These are phyloP conservation scores for Rhyacophila evoluta DNA, from an alignment of 2,888 invertebrate species.

Conservation along the genomic window DNA sequence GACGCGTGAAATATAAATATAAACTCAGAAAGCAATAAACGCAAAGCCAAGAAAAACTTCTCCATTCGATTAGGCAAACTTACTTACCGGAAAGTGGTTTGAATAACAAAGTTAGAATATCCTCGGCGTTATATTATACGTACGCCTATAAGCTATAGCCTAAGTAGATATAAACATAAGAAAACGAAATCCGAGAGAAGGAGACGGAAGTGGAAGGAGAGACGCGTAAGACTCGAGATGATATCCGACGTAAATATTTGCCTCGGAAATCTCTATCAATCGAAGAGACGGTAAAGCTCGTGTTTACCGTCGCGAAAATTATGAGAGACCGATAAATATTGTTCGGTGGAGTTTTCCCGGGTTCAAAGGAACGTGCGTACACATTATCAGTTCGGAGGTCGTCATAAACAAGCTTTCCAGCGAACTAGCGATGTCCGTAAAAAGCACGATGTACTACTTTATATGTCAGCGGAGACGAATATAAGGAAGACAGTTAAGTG, in stretches of 20 bases:
- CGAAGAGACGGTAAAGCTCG: background rate
- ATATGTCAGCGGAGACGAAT: too few relatives aligned
- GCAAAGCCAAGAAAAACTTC: background rate
- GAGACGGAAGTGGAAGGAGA: background rate
- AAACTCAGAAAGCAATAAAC: constrained; percentile 1
- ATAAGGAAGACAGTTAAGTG: too few relatives aligned
- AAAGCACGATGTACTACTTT: too few relatives aligned
- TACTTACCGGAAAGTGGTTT: constrained; percentile 19
- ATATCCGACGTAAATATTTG: constrained; percentile 22
- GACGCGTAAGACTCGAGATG: background rate
- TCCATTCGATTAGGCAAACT: background rate
- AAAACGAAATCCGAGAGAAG: background rate
- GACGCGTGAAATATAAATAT: background rate
- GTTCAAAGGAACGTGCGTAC: background rate
- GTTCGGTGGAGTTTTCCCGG: background rate
- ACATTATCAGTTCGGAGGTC: background rate
- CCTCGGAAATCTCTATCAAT: constrained; percentile 14
- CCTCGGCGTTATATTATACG: background rate
- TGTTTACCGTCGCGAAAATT: constrained; percentile 9
- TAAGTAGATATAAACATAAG: background rate
- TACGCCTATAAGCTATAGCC: background rate
- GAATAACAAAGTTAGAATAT: constrained; percentile 11
- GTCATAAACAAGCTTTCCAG: background rate
- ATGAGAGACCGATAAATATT: background rate
- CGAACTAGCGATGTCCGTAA: too few relatives aligned